These are phyloP conservation scores for Aphidius colemani DNA, from an alignment of 2,888 invertebrate species.

Conservation along the genomic window DNA sequence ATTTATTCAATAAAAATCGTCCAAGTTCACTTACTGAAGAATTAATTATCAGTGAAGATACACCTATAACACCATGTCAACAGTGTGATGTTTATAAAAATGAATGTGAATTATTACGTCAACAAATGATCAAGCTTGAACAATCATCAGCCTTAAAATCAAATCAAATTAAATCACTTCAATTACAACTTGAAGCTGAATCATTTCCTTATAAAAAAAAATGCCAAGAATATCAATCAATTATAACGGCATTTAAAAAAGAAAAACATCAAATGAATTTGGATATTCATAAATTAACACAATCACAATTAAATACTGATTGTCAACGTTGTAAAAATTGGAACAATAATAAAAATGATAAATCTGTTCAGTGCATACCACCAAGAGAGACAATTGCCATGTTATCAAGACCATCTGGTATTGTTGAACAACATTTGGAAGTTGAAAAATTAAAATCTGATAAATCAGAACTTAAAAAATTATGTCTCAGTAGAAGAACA, in stretches of 20 bases:
- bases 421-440: constrained; percentile 50
- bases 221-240: constrained; percentile 48
- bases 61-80: not conserved
- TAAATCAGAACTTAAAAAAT: constrained; percentile 59
- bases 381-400: constrained; percentile 34
- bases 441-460: constrained; percentile 63
- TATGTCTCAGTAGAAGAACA: constrained; percentile 62
- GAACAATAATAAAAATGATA: constrained; percentile 41
- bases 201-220: constrained; percentile 50
- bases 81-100: constrained; percentile 19
- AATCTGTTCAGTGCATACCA: constrained; percentile 44
- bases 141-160: constrained; percentile 47
- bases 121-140: constrained; percentile 44
- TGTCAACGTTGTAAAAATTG: constrained; percentile 44
- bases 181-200: constrained; percentile 48
- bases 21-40: constrained; percentile 36
- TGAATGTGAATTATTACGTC: constrained; percentile 34
- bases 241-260: constrained; percentile 35
- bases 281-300: constrained; percentile 41
- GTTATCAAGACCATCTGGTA: constrained; percentile 40
- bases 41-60: constrained; percentile 21
- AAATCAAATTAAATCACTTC: constrained; percentile 47
- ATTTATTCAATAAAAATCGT: constrained; percentile 44
- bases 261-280: constrained; percentile 38
- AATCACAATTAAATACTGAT: constrained; percentile 38